Evolutionary conservation across 2,888 invertebrate species (phyloP), one percentile per base, ranked within the genome.

Genomic region (Ethmia dodecea): DNA sequence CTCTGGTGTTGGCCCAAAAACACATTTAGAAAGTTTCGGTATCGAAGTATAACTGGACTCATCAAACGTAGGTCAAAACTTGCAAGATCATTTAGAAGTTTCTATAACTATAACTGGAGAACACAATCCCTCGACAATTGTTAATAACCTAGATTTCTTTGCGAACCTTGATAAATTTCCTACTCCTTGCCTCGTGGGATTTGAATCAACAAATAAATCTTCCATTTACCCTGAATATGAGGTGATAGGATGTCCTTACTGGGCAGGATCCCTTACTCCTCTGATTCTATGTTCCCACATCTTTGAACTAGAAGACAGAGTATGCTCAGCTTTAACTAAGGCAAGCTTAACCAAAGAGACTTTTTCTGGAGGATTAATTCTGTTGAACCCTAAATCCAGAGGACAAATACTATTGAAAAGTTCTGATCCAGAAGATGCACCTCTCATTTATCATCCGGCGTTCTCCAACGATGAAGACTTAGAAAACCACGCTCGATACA

Each of bases 151-250:
- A 2, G 48, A 53, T 2, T 4, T 32, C 15, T 47, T 60, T 1
- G 38, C 3, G 2, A 59, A 60, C 38, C 40, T 63, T 9, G 46
- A 64, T 25, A 57, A 42, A 22, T 65, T 65, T 41, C 75, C 72
- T 2, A 31, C 44, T 2, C 53, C 70, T 2, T 20, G 45, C 2
- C 34, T 72, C 1, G 30, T 67, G 9, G 75, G 74, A 3, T 55
- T 58, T 28, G 56, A 43, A 2, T 53, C 66, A 11, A 30, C 72
- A 1, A 47, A 72, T 16, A 59, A 60, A 33, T 47, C 42, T 2
- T 55, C 67, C 37, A 46, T 37, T 0, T 60, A 49, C 30, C 74
- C 73, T 12, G 71, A 73, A 35, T 74, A 71, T 28, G 65, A 73
- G 47, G 42, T 50, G 1, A 46, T 50, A 1, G 42, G 43, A 4